These are phyloP conservation scores for Nettapus auritus DNA, from an alignment of 2,113 vertebrate genomes.

Conservation along the genomic window DNA sequence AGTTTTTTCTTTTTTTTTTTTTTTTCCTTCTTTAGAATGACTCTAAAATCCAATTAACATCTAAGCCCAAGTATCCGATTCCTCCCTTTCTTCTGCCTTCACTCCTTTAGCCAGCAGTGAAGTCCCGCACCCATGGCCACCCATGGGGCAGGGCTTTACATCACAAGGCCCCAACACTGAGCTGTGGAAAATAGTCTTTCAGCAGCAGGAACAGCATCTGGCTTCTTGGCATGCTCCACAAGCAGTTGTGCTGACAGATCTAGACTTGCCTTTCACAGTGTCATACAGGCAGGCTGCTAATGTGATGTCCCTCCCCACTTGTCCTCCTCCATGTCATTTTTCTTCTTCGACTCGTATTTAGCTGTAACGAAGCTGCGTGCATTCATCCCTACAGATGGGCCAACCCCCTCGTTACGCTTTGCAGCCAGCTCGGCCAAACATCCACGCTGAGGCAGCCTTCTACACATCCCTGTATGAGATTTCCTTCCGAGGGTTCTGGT, in stretches of 20 bases:
- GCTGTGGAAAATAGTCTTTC: constrained; percentile 36
- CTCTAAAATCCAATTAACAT: background rate
- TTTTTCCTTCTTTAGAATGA: background rate
- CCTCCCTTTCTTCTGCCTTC: background rate
- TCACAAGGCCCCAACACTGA: background rate
- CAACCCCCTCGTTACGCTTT: background rate
- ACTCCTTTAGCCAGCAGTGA: constrained; percentile 36
- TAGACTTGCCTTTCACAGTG: constrained; percentile 51
- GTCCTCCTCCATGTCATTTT: constrained; percentile 48
- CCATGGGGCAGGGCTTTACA: constrained; percentile 46
- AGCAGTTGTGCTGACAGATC: constrained; percentile 51
- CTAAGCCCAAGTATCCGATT: background rate
- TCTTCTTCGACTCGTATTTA: constrained; percentile 11
- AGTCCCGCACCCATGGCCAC: background rate
- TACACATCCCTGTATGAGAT: accelerated
- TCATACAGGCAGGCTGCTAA: constrained; percentile 40
- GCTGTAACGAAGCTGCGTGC: constrained; percentile 4
- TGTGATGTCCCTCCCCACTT: constrained; percentile 18
- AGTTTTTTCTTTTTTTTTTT: background rate
- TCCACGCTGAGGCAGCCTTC: background rate
- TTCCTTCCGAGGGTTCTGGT: background rate
- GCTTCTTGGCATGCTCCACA: constrained; percentile 45
- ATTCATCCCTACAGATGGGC: background rate
- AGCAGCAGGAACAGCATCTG: constrained; percentile 48
- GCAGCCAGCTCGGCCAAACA: background rate